These are phyloP conservation scores for Peromyscus maniculatus DNA, from an alignment of 2,113 vertebrate genomes.

Conservation along the genomic window DNA sequence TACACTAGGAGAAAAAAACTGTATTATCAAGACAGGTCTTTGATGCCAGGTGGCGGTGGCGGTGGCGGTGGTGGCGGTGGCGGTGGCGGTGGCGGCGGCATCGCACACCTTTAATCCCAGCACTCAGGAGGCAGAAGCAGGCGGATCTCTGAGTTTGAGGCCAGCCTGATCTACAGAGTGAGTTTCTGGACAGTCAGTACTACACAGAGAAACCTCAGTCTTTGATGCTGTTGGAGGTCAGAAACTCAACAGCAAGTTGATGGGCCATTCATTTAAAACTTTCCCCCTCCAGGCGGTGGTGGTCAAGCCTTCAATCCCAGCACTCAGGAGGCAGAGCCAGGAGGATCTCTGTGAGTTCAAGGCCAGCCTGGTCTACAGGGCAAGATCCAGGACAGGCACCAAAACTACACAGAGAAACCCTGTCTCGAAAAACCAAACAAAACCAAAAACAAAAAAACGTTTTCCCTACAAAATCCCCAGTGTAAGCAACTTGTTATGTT, in stretches of 20 bases:
- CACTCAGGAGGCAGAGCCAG: too few relatives aligned
- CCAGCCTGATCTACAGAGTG: neutral
- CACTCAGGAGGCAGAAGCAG: neutral
- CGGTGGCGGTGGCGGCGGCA: neutral
- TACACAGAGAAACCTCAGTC: neutral
- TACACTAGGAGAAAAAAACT: neutral
- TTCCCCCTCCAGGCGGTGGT: too few relatives aligned
- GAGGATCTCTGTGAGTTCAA: too few relatives aligned
- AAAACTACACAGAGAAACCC: too few relatives aligned
- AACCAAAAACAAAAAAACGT: conserved; percentile 26
- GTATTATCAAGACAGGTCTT: neutral
- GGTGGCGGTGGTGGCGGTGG: too few relatives aligned
- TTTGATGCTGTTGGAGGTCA: neutral
- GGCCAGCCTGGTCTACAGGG: too few relatives aligned
- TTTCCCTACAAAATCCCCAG: neutral
- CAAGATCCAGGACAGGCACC: too few relatives aligned
- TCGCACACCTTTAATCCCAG: neutral
- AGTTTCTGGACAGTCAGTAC: neutral
- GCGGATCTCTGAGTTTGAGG: neutral
- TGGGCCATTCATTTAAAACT: neutral
- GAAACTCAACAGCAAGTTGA: conserved; percentile 11
- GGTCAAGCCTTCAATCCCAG: too few relatives aligned
- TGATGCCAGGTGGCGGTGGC: neutral
- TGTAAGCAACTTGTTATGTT: neutral
- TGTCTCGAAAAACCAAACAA: too few relatives aligned